phyloP scores from a whole-genome alignment of 1,140 invertebrate genomes.

The Batillaria attramentaria region DNA sequence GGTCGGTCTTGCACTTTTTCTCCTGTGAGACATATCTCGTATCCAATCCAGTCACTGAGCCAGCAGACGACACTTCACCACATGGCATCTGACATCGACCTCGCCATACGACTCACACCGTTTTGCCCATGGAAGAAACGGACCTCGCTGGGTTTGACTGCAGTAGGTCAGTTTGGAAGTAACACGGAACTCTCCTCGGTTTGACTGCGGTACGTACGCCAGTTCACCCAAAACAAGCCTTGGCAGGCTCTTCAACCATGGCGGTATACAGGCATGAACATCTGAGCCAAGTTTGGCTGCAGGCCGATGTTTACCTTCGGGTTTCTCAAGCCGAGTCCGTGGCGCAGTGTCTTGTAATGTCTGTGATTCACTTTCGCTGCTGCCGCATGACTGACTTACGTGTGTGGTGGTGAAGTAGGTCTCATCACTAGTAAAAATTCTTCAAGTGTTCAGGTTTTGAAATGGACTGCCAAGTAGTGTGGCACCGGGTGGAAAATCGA shows the following conservation, averaged over 20 bases:
- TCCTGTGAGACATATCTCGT: conserved; percentile 43
- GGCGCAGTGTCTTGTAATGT: no score
- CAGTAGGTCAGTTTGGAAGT: neutral
- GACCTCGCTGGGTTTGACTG: no score
- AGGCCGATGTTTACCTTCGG: no score
- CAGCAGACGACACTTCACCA: neutral
- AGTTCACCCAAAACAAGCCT: neutral
- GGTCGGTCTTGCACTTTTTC: conserved; percentile 50
- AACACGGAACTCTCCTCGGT: neutral
- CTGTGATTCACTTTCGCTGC: no score
- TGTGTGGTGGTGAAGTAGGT: no score
- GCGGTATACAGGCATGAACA: neutral
- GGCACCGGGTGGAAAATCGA: no score
- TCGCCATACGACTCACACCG: neutral
- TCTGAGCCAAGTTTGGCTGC: conserved; percentile 17
- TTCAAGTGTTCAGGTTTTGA: no score
- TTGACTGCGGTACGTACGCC: neutral
- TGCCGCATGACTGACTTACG: no score
- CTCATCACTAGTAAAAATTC: no score
- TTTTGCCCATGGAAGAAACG: neutral
- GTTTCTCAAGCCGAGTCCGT: no score
- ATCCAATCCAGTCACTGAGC: conserved; percentile 50
- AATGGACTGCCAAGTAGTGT: no score
- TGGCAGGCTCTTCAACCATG: neutral
- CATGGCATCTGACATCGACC: neutral